These are phyloP conservation scores for Lumbricus terrestris DNA, from an alignment of 2,888 invertebrate species.

Conservation along the genomic window DNA sequence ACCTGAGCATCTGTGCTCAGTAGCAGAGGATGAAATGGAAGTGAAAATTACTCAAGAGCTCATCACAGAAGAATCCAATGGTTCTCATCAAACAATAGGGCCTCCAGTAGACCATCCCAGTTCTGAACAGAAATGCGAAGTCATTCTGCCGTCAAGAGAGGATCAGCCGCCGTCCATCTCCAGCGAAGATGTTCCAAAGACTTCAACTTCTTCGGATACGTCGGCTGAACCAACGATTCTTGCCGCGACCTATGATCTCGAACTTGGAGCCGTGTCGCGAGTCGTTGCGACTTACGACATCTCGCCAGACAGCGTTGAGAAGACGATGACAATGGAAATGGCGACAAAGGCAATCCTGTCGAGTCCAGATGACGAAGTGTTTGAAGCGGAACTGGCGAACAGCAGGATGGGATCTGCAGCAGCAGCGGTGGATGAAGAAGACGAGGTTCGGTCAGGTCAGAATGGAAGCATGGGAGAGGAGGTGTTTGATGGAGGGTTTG, in stretches of 20 bases:
- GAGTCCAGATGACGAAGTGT: conserved; percentile 60
- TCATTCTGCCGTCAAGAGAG: background rate
- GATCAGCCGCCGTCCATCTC: conserved; percentile 22
- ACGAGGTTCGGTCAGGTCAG: background rate
- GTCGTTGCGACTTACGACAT: conserved; percentile 56
- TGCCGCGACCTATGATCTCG: conserved; percentile 79
- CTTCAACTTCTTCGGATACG: conserved; percentile 72
- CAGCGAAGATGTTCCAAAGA: conserved; percentile 38
- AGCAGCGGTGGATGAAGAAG: too few relatives aligned
- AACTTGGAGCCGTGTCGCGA: conserved; percentile 60
- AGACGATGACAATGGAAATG: conserved; percentile 63
- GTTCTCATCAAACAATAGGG: background rate
- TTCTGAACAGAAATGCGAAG: background rate
- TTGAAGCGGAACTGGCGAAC: conserved; percentile 55
- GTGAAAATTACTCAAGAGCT: background rate
- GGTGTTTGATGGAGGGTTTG: background rate
- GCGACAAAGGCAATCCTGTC: conserved; percentile 53
- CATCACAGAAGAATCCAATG: background rate
- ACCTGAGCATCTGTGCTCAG: background rate
- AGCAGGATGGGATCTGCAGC: conserved; percentile 30
- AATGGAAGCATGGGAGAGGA: background rate
- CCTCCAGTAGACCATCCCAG: background rate
- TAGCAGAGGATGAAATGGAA: background rate
- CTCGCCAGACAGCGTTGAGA: conserved; percentile 56
- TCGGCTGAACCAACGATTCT: conserved; percentile 81